Evolutionary conservation across 2,888 invertebrate species (phyloP), one percentile per base, ranked within the genome.

Genomic region (Agapostemon virescens): DNA sequence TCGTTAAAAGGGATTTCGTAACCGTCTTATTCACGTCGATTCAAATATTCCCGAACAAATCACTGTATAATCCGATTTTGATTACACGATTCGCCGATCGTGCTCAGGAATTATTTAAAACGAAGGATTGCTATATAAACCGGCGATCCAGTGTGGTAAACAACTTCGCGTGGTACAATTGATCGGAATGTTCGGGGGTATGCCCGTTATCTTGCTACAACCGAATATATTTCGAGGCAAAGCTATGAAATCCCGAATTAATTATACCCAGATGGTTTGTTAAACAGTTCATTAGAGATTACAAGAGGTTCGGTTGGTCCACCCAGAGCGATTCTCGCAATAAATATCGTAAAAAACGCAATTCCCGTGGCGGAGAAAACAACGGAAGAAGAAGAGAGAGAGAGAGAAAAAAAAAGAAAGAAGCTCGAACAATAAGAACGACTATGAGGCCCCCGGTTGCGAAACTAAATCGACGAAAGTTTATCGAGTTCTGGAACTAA

Each of bases 381-480:
- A 77, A 64, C n/a, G 42, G 77, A 33, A 42, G 20, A 20, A 70
- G n/a, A n/a, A n/a, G n/a, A n/a, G n/a, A n/a, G n/a, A n/a, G n/a
- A n/a, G n/a, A n/a, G n/a, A n/a, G n/a, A n/a, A n/a, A n/a, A n/a
- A n/a, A n/a, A n/a, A n/a, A n/a, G n/a, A n/a, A 66, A 61, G 52
- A 70, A 26, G 55, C 23, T 45, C 52, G 26, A 11, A 30, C 75
- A 66, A 84, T 85, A 78, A 85, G 72, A 61, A 69, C 69, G 33
- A 20, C 20, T 17, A 63, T 45, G 68, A 55, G 26, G 17, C 2
- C 45, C n/a, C 63, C 40, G 26, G 79, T 55, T 52, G 69, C 20
- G 74, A 52, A 71, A 74, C 58, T 42, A 63, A 81, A 78, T 85
- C 74, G 63, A 58, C 49, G 40, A 67, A 61, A 79, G 64, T 85